Evolutionary conservation across 2,113 vertebrate genomes (phyloP), one percentile per base, ranked within the genome.

Genomic region (Chamaetylas fuelleborni): DNA sequence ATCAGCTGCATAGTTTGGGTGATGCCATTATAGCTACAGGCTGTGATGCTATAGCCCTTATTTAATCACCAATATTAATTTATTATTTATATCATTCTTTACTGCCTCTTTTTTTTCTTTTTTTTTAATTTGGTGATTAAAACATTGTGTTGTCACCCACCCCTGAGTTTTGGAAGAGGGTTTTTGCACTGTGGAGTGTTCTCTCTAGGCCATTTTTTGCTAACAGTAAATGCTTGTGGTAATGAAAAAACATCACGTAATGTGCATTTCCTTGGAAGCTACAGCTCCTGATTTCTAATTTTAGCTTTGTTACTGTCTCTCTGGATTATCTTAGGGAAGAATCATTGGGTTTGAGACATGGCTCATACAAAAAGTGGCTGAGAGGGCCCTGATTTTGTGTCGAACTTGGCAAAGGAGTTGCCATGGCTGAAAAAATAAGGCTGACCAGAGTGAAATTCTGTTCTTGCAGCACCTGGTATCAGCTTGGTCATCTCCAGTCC

Each of bases 221-320:
- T 56, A 92, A 77, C 42, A 93, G 66, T 91, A 90, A 88, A 91
- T 77, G 71, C 74, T 58, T 83, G 66, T 80, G 82, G 86, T 97
- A 94, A 90, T 94, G 94, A 96, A 96, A 95, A 90, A 94, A 80
- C 36, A 13, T 92, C 92, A 92, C 2, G 0, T 85, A 91, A 74
- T 88, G 77, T 94, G 71, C 86, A 86, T 77, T 95, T 91, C 92
- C 76, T 94, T 88, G 79, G 81, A 96, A 95, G 87, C 93, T 77
- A 62, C 92, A 92, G 79, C 79, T 90, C 71, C 85, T 78, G 64
- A 67, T 83, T 96, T 94, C 92, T 96, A 95, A 95, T 95, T 96
- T 95, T 96, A 94, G 94, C 79, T 91, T 91, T 92, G 88, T 89
- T 93, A 86, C 90, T 78, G 85, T 86, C 76, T 95, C 88, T 85